Percentiles rank a stretch among this genome's conserved stretches.
phyloP scores from a whole-genome alignment of 2,797 vertebrate genomes.

The Champsocephalus esox region DNA sequence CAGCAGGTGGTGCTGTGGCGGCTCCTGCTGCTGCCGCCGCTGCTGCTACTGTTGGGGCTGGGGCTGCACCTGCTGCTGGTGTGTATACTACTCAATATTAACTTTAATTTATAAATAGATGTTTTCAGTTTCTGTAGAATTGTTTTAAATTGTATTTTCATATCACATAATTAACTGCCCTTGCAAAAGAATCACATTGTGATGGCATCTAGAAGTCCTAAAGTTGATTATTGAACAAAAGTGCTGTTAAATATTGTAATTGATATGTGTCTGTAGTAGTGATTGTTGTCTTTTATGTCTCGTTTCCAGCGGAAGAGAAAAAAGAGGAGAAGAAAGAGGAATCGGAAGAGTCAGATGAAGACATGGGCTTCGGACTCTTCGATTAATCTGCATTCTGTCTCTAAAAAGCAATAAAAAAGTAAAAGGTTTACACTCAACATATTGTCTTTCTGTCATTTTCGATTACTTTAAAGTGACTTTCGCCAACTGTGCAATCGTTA shows the following conservation, averaged over 20 bases:
- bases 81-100: neutral
- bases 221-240: neutral
- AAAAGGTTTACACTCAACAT: constrained; percentile 76
- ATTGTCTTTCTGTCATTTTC: constrained; percentile 13
- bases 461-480: neutral
- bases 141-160: neutral
- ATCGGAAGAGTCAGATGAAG: constrained; percentile 90
- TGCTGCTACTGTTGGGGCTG: constrained; percentile 70
- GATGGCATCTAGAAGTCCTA: neutral
- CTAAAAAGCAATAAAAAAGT: constrained; percentile 86
- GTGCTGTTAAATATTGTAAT: neutral
- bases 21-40: constrained; percentile 79
- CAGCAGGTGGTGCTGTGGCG: constrained; percentile 86
- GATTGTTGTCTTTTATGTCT: constrained; percentile 22
- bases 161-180: no score
- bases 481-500: neutral
- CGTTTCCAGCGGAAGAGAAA: constrained; percentile 87
- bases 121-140: neutral
- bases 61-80: constrained; percentile 85
- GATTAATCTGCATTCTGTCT: constrained; percentile 82
- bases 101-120: neutral
- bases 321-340: constrained; percentile 91
- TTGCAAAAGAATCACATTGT: no score
- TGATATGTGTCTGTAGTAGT: neutral
- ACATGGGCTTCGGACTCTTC: constrained; percentile 91